These are phyloP conservation scores for Disparrhopalites patrizii DNA, from an alignment of 2,888 invertebrate genomes.

Conservation along the genomic window DNA sequence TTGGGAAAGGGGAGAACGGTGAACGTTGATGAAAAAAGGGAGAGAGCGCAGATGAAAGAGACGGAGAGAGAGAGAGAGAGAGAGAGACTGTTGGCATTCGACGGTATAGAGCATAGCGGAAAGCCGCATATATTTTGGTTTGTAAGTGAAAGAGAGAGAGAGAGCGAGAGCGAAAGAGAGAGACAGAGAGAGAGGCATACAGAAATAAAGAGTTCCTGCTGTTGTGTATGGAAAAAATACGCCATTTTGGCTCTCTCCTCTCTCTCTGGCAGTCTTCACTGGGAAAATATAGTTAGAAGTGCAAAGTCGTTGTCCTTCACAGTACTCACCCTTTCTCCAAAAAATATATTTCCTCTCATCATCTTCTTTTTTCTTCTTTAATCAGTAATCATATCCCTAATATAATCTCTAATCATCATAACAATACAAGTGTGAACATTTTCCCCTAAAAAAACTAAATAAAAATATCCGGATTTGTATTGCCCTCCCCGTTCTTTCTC, in stretches of 20 bases:
- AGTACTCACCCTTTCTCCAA: neutral
- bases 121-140: too few species aligned
- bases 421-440: constrained; percentile 3
- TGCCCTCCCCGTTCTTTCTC: too few species aligned
- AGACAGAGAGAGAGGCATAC: neutral
- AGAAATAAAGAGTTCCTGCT: neutral
- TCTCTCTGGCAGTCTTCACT: constrained; percentile 4
- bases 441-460: too few species aligned
- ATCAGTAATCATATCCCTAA: too few species aligned
- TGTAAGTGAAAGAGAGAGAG: too few species aligned
- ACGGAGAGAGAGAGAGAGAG: neutral
- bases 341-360: too few species aligned
- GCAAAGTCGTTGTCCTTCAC: constrained; percentile 4
- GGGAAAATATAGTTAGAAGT: constrained; percentile 8
- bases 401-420: too few species aligned
- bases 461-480: too few species aligned
- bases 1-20: neutral
- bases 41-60: neutral
- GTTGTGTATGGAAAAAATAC: constrained; percentile 6
- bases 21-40: neutral
- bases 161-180: neutral
- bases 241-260: constrained; percentile 7
- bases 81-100: too few species aligned
- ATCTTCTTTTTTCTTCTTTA: too few species aligned
- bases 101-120: too few species aligned